Base-by-base conservation (phyloP, 2,888 invertebrate genomes). In the Autographa gamma region DNA sequence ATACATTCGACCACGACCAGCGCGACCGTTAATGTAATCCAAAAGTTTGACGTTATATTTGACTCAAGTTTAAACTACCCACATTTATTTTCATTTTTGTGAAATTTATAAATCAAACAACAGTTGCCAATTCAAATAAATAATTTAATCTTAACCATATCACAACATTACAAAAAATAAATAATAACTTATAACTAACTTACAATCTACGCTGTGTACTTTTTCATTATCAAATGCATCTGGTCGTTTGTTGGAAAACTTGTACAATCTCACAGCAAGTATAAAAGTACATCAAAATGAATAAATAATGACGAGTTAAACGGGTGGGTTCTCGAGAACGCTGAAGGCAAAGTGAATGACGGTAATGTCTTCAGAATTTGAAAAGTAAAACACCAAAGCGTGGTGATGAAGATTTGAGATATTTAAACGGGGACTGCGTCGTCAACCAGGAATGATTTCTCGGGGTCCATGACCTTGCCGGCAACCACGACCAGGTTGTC, bases 401-500 rank as follows among this genome's bases (percentile, higher is more conserved):
- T 19, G 68, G 65, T 54, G 74, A 63, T 14, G 52, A 54, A 56
- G 31, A 41, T 71, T 31, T 66, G 31, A 60, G 63, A 68, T 9
- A n/a, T 59, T 81, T 69, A 79, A 69, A 82, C 80, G 25, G 80
- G 67, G 52, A 83, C 62, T 31, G 69, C 56, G 6, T 79, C 79
- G 3, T 76, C 77, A 31, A 61, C 19, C 60, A 67, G 66, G 67
- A 76, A 81, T 13, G 83, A 82, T 61, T 76, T 82, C 61, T 93
- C 90, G 0, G 97, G 97, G 70, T 96, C 94, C 25, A 91, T 93
- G 58, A 97, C 90, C 85, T 96, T 96, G 56, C 97, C 97, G 2
- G 96, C 96, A 32, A 96, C 96, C 2, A 97, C 94, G 0, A 97
- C 95, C 31, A 97, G 93, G 71, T 96, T 95, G 76, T 96, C 96